These are phyloP conservation scores for Vombatus ursinus DNA, from an alignment of 2,113 vertebrate genomes.

Conservation along the genomic window DNA sequence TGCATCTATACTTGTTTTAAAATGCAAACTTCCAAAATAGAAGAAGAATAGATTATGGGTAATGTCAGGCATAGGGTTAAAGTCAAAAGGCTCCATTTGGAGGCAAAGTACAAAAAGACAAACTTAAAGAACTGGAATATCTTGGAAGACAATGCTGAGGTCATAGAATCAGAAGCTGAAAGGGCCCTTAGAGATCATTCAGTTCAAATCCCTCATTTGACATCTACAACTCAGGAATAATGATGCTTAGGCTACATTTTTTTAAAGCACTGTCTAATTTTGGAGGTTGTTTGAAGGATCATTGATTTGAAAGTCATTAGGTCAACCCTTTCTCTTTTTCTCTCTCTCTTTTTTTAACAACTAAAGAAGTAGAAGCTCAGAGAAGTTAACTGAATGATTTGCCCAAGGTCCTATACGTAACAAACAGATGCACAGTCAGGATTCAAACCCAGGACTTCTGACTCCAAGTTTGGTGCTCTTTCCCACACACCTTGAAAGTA, in stretches of 20 bases:
- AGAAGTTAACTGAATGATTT: background rate
- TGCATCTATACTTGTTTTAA: conserved; percentile 37
- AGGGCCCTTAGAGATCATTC: background rate
- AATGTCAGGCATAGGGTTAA: conserved; percentile 2
- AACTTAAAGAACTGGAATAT: background rate
- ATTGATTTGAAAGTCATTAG: background rate
- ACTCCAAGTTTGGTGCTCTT: background rate
- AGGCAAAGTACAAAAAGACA: background rate
- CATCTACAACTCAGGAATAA: background rate
- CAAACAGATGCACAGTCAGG: background rate
- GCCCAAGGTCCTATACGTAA: no score
- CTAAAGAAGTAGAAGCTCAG: background rate
- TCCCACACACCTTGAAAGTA: background rate
- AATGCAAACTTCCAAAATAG: conserved; percentile 44
- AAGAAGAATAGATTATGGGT: background rate
- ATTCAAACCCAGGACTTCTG: background rate
- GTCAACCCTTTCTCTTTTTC: background rate
- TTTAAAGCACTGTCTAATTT: background rate
- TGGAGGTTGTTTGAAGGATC: background rate
- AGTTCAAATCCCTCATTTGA: background rate
- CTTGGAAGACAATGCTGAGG: background rate
- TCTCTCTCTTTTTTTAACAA: no score
- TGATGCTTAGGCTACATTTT: background rate
- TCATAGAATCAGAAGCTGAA: background rate
- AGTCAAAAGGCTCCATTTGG: background rate